Percentiles rank a stretch among this genome's conserved stretches.
phyloP scores from a whole-genome alignment of 37 sponge, comb jelly and placozoan species.

The Spongia lamella region DNA sequence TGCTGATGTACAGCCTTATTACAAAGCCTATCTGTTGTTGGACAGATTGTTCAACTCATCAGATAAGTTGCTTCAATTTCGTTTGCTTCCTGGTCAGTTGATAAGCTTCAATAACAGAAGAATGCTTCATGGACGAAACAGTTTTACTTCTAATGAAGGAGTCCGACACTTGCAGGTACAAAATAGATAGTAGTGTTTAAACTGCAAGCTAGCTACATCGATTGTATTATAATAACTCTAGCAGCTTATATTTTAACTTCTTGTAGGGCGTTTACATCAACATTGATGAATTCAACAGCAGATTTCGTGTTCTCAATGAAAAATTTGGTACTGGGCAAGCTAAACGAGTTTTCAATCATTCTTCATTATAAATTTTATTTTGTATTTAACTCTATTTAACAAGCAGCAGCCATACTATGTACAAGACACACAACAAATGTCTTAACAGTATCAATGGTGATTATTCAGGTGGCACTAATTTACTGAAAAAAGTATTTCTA shows the following conservation, averaged over 20 bases:
- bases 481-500: too few species aligned
- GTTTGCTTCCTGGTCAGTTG: slow-evolving; percentile 57
- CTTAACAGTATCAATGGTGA: too few species aligned
- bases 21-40: slow-evolving; percentile 44
- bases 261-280: slow-evolving; percentile 56
- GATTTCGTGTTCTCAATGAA: slow-evolving; percentile 21
- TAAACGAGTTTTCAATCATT: slow-evolving; percentile 40
- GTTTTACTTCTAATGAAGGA: slow-evolving; percentile 46
- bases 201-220: too few species aligned
- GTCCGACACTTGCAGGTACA: slow-evolving; percentile 34
- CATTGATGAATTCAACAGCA: slow-evolving; percentile 75
- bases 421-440: too few species aligned
- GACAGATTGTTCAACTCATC: neutral
- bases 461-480: too few species aligned
- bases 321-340: slow-evolving; percentile 7
- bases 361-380: too few species aligned
- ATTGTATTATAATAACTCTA: too few species aligned
- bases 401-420: too few species aligned
- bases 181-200: too few species aligned
- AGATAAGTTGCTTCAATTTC: slow-evolving; percentile 5
- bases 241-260: neutral
- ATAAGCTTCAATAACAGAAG: slow-evolving; percentile 64
- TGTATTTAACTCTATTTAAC: too few species aligned
- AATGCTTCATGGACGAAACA: slow-evolving; percentile 51
- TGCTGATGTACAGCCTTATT: slow-evolving; percentile 52